These are phyloP conservation scores for Stegodyphus mimosarum DNA, from an alignment of 1,140 invertebrate genomes.

Conservation along the genomic window DNA sequence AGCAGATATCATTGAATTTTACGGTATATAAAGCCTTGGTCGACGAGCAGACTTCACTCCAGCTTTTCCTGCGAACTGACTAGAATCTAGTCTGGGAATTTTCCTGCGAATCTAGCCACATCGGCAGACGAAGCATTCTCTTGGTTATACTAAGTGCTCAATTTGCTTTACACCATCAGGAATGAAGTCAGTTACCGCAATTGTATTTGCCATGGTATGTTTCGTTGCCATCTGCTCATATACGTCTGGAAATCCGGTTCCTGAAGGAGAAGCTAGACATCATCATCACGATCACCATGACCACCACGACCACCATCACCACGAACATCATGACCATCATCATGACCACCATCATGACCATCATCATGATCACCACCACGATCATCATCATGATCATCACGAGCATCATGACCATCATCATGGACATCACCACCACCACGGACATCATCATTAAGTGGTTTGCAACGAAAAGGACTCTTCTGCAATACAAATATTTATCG, in stretches of 20 bases:
- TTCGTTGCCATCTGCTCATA: neutral
- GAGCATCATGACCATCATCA: neutral
- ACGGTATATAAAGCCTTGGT: too few species aligned
- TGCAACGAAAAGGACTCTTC: neutral
- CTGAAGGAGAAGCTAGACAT: neutral
- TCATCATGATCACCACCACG: neutral
- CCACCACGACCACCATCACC: neutral
- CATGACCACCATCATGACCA: constrained; percentile 1
- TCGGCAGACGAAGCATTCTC: too few species aligned
- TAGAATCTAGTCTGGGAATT: too few species aligned
- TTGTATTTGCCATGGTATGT: neutral
- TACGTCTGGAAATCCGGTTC: neutral
- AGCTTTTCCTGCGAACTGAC: too few species aligned
- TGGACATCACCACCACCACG: constrained; percentile 1
- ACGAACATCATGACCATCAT: neutral
- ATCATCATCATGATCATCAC: neutral
- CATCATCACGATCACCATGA: neutral
- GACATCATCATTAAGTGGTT: constrained; percentile 6
- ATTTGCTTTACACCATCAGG: too few species aligned
- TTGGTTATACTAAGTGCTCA: too few species aligned
- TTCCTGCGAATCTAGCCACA: too few species aligned
- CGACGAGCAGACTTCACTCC: too few species aligned
- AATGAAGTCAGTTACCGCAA: too few species aligned
- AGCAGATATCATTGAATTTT: too few species aligned
- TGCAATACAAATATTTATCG: neutral